phyloP scores from a whole-genome alignment of 2,888 invertebrate species.

The Aspidapion aeneum region DNA sequence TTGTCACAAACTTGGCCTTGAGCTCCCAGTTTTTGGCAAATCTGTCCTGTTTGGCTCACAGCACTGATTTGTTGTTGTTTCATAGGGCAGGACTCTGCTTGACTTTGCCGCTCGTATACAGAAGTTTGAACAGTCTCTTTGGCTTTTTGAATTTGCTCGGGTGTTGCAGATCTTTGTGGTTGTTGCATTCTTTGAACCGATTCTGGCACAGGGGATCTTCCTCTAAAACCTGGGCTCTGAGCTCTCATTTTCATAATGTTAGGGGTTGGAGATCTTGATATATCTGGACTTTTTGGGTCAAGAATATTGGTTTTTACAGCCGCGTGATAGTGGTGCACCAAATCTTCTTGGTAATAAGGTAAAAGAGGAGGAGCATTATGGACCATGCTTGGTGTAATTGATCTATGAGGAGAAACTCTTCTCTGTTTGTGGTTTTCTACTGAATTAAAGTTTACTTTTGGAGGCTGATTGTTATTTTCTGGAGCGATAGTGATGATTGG shows the following conservation, averaged over 20 bases:
- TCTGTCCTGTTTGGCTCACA: neutral
- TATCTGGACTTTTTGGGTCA: conserved; percentile 57
- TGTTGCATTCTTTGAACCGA: conserved; percentile 66
- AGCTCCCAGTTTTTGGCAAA: neutral
- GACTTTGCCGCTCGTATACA: neutral
- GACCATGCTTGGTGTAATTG: conserved; percentile 67
- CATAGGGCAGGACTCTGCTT: neutral
- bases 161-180: conserved; percentile 36
- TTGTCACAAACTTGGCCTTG: neutral
- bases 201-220: conserved; percentile 67
- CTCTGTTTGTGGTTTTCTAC: conserved; percentile 53
- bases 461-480: conserved; percentile 46
- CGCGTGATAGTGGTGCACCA: conserved; percentile 64
- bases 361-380: conserved; percentile 73
- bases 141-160: conserved; percentile 35
- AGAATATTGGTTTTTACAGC: conserved; percentile 58
- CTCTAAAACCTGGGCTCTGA: conserved; percentile 43
- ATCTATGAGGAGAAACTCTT: conserved; percentile 55
- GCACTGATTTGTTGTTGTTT: neutral
- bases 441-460: conserved; percentile 53
- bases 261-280: conserved; percentile 55
- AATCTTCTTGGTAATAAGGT: conserved; percentile 75
- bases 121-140: conserved; percentile 34
- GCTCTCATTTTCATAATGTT: conserved; percentile 31
- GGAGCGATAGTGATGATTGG: conserved; percentile 38